Conservation (phyloP, 2,888 invertebrate genomes). For the Caenorhabditis drosophilae region DNA sequence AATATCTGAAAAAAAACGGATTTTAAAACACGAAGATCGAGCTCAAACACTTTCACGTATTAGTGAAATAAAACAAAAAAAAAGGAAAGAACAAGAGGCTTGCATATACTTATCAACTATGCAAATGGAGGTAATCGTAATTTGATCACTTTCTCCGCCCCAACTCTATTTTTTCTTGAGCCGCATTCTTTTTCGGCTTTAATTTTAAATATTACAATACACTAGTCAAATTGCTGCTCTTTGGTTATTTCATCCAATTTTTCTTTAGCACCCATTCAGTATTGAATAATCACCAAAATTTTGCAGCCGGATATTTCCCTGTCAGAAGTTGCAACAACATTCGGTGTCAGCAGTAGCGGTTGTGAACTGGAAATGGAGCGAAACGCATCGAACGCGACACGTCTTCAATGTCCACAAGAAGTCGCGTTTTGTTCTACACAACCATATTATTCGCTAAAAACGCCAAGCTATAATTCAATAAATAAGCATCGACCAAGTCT, state of each 20-base stretch:
- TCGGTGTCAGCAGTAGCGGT: too few relatives aligned
- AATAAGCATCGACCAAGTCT: constrained; percentile 24
- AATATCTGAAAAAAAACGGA: too few relatives aligned
- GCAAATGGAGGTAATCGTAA: constrained; percentile 48
- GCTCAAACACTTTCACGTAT: too few relatives aligned
- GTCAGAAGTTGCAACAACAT: constrained; percentile 27
- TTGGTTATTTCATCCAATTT: not conserved
- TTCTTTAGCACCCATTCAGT: too few relatives aligned
- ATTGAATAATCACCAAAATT: too few relatives aligned
- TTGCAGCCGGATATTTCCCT: constrained; percentile 34
- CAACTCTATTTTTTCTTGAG: constrained; percentile 16
- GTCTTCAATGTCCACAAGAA: constrained; percentile 31
- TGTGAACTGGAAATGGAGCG: constrained; percentile 35
- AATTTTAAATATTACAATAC: too few relatives aligned
- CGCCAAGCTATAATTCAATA: constrained; percentile 13
- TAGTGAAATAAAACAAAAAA: constrained; percentile 23
- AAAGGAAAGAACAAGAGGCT: constrained; percentile 24
- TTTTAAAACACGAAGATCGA: too few relatives aligned
- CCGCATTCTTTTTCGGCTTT: constrained; percentile 20
- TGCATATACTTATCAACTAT: constrained; percentile 44
- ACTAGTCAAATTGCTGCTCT: too few relatives aligned
- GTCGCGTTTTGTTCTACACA: constrained; percentile 30
- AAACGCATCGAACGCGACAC: constrained; percentile 9
- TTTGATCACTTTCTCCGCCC: constrained; percentile 36
- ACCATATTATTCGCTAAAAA: constrained; percentile 24